Percentiles rank a stretch among this genome's conserved stretches.
Evolutionary conservation across 1,140 invertebrate species (phyloP).

Genomic region (Drosophila yakuba): DNA sequence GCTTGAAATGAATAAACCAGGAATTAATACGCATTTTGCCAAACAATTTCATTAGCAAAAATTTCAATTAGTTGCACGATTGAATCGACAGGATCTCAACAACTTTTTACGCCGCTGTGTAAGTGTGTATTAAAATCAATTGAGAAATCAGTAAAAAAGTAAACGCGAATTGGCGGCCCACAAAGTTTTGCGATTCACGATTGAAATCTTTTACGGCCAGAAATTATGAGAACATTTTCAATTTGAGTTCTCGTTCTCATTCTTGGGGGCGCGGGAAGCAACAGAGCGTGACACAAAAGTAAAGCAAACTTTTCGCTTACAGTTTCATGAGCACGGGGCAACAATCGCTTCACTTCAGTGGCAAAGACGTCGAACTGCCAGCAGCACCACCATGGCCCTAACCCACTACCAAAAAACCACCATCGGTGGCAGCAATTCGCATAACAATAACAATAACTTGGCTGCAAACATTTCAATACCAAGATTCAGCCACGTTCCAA

Average conservation of each 20-base stretch:
- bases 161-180: constrained; percentile 56
- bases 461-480: constrained; percentile 79
- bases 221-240: constrained; percentile 81
- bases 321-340: constrained; percentile 71
- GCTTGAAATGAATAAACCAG: constrained; percentile 17
- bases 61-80: constrained; percentile 81
- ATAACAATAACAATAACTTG: constrained; percentile 83
- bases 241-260: constrained; percentile 50
- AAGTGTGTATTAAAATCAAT: constrained; percentile 72
- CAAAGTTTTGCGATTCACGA: constrained; percentile 77
- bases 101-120: constrained; percentile 46
- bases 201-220: constrained; percentile 81
- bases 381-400: constrained; percentile 23
- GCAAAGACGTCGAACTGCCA: constrained; percentile 72
- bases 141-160: constrained; percentile 78
- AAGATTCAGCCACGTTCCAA: constrained; percentile 74
- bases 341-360: constrained; percentile 51
- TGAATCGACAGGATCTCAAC: constrained; percentile 81
- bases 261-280: constrained; percentile 39
- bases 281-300: constrained; percentile 80
- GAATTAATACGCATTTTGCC: constrained; percentile 56
- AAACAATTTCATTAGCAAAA: constrained; percentile 72
- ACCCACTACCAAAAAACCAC: constrained; percentile 11
- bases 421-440: constrained; percentile 50
- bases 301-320: constrained; percentile 81